A percentile compares a stretch with the other conserved stretches of the same genome.
phyloP scores from a whole-genome alignment of 2,888 invertebrate genomes.

The Aphodius sticticus region DNA sequence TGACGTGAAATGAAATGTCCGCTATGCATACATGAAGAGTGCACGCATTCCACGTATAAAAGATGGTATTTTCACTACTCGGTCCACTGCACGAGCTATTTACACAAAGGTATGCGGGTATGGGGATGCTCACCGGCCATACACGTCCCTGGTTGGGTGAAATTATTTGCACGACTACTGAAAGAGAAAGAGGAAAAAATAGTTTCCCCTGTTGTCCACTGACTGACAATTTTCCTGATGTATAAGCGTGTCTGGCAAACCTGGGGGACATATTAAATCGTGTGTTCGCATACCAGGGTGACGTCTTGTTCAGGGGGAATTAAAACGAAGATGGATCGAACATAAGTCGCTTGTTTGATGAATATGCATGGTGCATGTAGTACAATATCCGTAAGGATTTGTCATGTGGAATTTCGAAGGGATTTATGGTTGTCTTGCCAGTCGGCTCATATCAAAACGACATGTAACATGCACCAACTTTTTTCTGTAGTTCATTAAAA shows the following conservation, averaged over 20 bases:
- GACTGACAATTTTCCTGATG: background rate
- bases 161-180: constrained; percentile 20
- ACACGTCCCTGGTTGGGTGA: constrained; percentile 13
- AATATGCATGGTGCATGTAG: background rate
- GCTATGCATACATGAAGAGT: constrained; percentile 47
- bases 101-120: constrained; percentile 34
- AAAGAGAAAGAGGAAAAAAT: constrained; percentile 10
- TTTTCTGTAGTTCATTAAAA: background rate
- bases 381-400: constrained; percentile 4
- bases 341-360: background rate
- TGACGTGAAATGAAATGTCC: constrained; percentile 49
- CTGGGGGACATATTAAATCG: background rate
- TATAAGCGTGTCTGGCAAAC: background rate
- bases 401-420: background rate
- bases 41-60: constrained; percentile 45
- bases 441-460: background rate
- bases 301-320: background rate
- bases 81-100: constrained; percentile 25
- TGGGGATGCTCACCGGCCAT: constrained; percentile 23
- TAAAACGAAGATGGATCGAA: constrained; percentile 4
- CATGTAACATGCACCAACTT: background rate
- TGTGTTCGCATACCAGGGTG: background rate
- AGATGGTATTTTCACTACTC: constrained; percentile 33
- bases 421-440: background rate
- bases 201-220: background rate